Conservation (phyloP, 1,140 invertebrate species). For the Aculops lycopersici region DNA sequence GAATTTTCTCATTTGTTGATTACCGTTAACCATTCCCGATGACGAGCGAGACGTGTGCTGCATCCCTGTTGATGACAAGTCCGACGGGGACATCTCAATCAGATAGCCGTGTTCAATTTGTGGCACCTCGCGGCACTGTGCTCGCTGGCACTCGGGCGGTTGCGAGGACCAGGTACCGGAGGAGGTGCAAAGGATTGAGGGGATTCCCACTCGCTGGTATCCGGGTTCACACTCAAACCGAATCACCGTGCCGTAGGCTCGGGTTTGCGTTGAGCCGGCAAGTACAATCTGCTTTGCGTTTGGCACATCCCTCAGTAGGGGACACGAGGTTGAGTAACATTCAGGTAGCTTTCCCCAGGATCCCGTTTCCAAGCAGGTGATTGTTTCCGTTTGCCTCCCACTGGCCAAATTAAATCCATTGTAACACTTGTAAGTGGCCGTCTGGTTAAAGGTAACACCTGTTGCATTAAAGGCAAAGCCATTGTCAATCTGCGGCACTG, state of each 20-base stretch:
- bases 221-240: constrained; percentile 74
- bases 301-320: constrained; percentile 48
- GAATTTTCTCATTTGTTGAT: constrained; percentile 23
- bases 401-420: constrained; percentile 75
- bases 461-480: constrained; percentile 76
- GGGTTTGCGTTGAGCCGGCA: constrained; percentile 44
- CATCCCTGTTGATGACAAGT: background rate
- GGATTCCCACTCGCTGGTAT: constrained; percentile 49
- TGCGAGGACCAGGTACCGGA: constrained; percentile 81
- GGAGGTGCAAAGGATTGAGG: constrained; percentile 69
- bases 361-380: constrained; percentile 53
- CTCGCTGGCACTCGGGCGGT: constrained; percentile 52
- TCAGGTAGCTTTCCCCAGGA: constrained; percentile 63
- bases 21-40: background rate
- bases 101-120: constrained; percentile 19
- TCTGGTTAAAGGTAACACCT: constrained; percentile 66
- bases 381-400: constrained; percentile 48
- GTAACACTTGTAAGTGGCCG: constrained; percentile 80
- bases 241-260: constrained; percentile 76
- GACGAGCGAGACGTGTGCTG: background rate
- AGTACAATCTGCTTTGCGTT: constrained; percentile 54
- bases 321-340: constrained; percentile 65
- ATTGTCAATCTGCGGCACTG: constrained; percentile 84
- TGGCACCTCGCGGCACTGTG: constrained; percentile 43
- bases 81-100: constrained; percentile 4